These are phyloP conservation scores for Microcebus griseorufus DNA, from an alignment of 2,113 vertebrate genomes.

Conservation along the genomic window DNA sequence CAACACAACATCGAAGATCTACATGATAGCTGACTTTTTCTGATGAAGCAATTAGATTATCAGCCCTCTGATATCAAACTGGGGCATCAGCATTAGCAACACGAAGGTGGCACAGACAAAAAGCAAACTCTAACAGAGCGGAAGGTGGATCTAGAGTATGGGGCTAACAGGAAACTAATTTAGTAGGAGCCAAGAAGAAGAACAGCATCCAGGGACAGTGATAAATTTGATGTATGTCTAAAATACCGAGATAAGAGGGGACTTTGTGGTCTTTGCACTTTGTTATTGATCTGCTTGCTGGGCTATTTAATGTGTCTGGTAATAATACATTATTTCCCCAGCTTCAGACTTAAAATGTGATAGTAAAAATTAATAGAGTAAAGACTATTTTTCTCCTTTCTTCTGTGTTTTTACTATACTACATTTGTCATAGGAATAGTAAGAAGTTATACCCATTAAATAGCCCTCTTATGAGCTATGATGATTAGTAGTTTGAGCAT, in stretches of 20 bases:
- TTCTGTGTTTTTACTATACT: slow-evolving; percentile 7
- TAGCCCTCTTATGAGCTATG: neutral
- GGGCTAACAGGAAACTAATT: slow-evolving; percentile 66
- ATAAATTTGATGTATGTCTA: slow-evolving; percentile 59
- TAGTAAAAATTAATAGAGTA: slow-evolving; percentile 74
- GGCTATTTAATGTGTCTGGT: slow-evolving; percentile 63
- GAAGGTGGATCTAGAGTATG: neutral
- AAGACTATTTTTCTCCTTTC: slow-evolving; percentile 62
- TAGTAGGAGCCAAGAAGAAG: slow-evolving; percentile 60
- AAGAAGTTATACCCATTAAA: neutral
- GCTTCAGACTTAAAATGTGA: slow-evolving; percentile 55
- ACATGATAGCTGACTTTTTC: neutral
- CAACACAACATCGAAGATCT: neutral
- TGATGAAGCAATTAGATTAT: slow-evolving; percentile 33
- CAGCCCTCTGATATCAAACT: slow-evolving; percentile 58
- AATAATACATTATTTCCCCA: slow-evolving; percentile 65
- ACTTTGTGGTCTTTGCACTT: slow-evolving; percentile 59
- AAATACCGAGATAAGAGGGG: slow-evolving; percentile 56
- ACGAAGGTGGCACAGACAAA: neutral
- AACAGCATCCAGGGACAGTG: neutral
- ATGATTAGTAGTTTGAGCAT: slow-evolving; percentile 42
- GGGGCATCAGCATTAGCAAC: neutral
- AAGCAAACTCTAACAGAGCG: slow-evolving; percentile 53
- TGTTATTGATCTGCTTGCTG: slow-evolving; percentile 67
- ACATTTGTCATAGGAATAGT: slow-evolving; percentile 18